Evolutionary conservation across 2,888 invertebrate species (phyloP).

Genomic region (Cephus runcator): DNA sequence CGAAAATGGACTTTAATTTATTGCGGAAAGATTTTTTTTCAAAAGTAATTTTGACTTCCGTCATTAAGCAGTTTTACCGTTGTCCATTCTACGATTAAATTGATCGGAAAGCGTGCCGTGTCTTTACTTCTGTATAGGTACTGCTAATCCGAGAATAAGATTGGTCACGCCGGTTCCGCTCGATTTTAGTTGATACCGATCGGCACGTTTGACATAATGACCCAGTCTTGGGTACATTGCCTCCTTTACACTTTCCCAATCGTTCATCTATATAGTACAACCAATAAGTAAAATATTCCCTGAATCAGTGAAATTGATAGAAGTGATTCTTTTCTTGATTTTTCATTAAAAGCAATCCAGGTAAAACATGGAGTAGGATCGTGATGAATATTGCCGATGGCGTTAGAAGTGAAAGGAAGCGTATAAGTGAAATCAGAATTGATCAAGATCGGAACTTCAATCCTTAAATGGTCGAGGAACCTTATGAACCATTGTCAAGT

Average conservation of each 20-base stretch:
- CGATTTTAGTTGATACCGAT: not conserved
- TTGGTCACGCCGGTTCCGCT: not conserved
- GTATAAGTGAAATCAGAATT: constrained; percentile 2
- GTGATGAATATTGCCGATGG: not conserved
- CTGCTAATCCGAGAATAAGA: not conserved
- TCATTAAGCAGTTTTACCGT: not conserved
- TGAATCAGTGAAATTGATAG: not conserved
- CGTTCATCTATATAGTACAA: not conserved
- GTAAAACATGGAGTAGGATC: not conserved
- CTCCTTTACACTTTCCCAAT: not conserved
- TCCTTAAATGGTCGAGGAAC: not conserved
- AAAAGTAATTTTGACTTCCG: not conserved
- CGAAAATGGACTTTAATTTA: not conserved
- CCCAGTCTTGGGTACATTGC: not conserved
- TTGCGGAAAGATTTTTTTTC: not conserved
- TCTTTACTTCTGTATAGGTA: not conserved
- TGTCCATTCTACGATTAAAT: not conserved
- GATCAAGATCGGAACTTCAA: not conserved
- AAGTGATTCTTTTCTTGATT: not conserved
- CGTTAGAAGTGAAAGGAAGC: constrained; percentile 2
- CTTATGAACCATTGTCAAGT: not conserved
- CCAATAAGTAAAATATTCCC: not conserved
- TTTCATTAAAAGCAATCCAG: not conserved
- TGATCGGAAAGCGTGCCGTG: not conserved
- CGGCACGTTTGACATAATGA: not conserved